Conservation (phyloP, 1,140 invertebrate genomes). For the Parapsyche elsis region DNA sequence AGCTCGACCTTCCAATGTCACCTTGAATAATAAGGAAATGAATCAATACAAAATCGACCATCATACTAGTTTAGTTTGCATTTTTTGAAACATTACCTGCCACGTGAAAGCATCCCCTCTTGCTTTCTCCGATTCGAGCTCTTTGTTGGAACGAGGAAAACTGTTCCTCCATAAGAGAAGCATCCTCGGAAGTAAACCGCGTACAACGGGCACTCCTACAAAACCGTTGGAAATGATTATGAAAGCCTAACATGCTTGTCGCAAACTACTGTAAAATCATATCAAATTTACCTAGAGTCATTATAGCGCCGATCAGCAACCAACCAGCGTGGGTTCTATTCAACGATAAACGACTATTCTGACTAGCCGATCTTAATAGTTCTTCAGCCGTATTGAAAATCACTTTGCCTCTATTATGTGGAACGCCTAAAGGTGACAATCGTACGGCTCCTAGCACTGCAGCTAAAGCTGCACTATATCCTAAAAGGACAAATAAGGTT, state of each 20-base stretch:
- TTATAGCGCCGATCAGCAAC: slow-evolving; percentile 96
- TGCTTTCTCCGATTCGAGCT: slow-evolving; percentile 96
- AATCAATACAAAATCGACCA: not conserved
- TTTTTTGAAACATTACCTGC: slow-evolving; percentile 71
- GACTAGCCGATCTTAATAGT: slow-evolving; percentile 93
- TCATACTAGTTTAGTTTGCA: not conserved
- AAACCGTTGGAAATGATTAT: slow-evolving; percentile 16
- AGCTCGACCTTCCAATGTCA: slow-evolving; percentile 94
- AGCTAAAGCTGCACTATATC: slow-evolving; percentile 93
- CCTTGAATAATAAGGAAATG: slow-evolving; percentile 60
- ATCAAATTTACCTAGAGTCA: slow-evolving; percentile 92
- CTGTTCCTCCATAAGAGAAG: slow-evolving; percentile 96
- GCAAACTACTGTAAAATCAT: slow-evolving; percentile 38
- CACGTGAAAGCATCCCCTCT: slow-evolving; percentile 98
- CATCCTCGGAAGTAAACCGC: slow-evolving; percentile 91
- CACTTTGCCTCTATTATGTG: slow-evolving; percentile 95
- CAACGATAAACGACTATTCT: slow-evolving; percentile 94
- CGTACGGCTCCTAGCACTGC: slow-evolving; percentile 92
- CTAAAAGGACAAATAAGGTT: slow-evolving; percentile 67
- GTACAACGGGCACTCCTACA: slow-evolving; percentile 86
- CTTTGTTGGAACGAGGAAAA: slow-evolving; percentile 95
- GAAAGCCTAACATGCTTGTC: slow-evolving; percentile 44
- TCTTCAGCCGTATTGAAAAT: slow-evolving; percentile 98
- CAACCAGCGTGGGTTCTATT: slow-evolving; percentile 97
- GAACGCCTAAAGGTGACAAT: slow-evolving; percentile 92